Evolutionary conservation across 1,140 invertebrate species (phyloP).

Genomic region (Sitophilus oryzae): DNA sequence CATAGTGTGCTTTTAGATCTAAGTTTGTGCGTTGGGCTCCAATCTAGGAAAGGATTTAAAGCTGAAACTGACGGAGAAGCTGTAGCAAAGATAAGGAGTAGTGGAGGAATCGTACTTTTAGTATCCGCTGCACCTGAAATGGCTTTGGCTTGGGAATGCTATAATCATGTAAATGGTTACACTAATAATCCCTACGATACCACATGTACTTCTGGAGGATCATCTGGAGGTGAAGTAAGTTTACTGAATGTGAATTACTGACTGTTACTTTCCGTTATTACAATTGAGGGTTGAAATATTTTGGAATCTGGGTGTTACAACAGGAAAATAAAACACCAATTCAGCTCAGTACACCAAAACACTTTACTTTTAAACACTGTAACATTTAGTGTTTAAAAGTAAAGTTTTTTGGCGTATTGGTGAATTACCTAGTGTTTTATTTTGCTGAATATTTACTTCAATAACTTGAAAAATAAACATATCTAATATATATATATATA

Average conservation of each 20-base stretch:
- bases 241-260: too few species aligned
- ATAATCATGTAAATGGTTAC: conserved; percentile 63
- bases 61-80: conserved; percentile 56
- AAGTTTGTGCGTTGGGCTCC: conserved; percentile 59
- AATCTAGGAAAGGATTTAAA: conserved; percentile 50
- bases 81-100: conserved; percentile 53
- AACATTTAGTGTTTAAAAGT: too few species aligned
- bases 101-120: conserved; percentile 72
- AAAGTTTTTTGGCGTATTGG: too few species aligned
- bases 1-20: conserved; percentile 47
- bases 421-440: too few species aligned
- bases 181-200: conserved; percentile 76
- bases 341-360: too few species aligned
- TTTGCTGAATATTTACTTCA: too few species aligned
- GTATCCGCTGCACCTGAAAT: conserved; percentile 80
- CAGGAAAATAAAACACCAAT: too few species aligned
- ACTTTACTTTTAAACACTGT: too few species aligned
- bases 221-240: conserved; percentile 66
- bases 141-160: conserved; percentile 62
- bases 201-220: conserved; percentile 61
- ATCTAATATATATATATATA: not conserved
- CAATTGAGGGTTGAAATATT: too few species aligned
- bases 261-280: too few species aligned
- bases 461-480: not conserved
- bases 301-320: too few species aligned